A percentile compares a stretch with the other conserved stretches of the same genome.
Conservation (phyloP, 2,797 vertebrate species). For the Falco naumanni region DNA sequence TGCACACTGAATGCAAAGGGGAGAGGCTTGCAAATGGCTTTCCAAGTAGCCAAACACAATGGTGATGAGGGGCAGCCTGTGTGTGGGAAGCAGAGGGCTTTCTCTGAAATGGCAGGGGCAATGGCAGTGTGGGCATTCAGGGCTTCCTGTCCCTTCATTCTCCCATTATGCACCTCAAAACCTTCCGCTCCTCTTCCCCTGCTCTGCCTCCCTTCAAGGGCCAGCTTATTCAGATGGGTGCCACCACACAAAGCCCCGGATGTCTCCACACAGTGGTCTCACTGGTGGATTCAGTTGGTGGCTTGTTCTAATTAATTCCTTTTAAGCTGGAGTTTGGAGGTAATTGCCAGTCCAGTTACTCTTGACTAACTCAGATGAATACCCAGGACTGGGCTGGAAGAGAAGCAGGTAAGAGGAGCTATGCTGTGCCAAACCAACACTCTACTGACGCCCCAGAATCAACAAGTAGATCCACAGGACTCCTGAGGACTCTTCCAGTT, state of each 20-base stretch:
- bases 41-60: conserved; percentile 3
- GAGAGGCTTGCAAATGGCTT: not conserved
- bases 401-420: not conserved
- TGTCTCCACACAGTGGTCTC: not conserved
- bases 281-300: not conserved
- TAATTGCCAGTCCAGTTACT: conserved; percentile 27
- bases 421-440: not conserved
- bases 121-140: not conserved
- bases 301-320: conserved; percentile 13
- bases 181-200: not conserved
- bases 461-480: not conserved
- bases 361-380: conserved; percentile 55
- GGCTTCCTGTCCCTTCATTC: not conserved
- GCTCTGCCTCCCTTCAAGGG: not conserved
- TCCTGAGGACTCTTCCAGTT: not conserved
- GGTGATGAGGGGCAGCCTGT: not conserved
- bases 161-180: not conserved
- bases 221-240: not conserved
- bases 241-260: conserved; percentile 25
- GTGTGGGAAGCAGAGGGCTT: not conserved
- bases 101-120: not conserved
- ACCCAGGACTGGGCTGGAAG: not conserved
- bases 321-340: not conserved
- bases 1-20: not conserved
- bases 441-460: not conserved